Evolutionary conservation across 2,797 vertebrate genomes (phyloP).

Genomic region (Leucoraja ocellata): DNA sequence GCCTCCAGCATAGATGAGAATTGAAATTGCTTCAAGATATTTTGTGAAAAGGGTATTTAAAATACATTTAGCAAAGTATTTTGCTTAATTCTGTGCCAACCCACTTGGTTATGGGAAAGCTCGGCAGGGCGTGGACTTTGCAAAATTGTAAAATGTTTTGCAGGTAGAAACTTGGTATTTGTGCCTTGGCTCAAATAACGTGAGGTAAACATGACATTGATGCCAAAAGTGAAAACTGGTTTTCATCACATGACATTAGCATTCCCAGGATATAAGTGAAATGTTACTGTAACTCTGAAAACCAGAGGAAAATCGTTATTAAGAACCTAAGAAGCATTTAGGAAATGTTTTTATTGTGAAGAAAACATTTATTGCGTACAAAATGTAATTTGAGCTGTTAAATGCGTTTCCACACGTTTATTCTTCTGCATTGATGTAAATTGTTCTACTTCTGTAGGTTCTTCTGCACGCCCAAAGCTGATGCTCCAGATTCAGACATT

Average conservation of each 20-base stretch:
- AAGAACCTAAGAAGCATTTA: not conserved
- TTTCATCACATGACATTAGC: not conserved
- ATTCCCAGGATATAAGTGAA: not conserved
- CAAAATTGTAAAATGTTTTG: not conserved
- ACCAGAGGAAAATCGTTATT: not conserved
- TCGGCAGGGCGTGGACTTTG: not conserved
- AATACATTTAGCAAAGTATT: not conserved
- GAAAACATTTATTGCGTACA: no score
- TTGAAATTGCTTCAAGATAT: not conserved
- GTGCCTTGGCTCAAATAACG: not conserved
- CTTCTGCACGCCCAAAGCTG: conserved; percentile 59
- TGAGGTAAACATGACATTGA: not conserved
- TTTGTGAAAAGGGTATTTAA: not conserved
- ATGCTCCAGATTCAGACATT: conserved; percentile 40
- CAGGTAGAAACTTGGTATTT: not conserved
- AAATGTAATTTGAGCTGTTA: not conserved
- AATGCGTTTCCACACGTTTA: not conserved
- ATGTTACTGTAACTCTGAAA: not conserved
- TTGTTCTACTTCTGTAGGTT: conserved; percentile 58
- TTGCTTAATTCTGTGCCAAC: not conserved
- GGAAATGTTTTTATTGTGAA: not conserved
- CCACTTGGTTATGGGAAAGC: not conserved
- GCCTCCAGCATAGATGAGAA: no score
- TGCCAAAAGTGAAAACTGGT: not conserved
- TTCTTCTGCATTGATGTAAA: not conserved